Evolutionary conservation across 2,113 vertebrate species (phyloP), one percentile per base, ranked within the genome.

Genomic region (Myotis lucifugus): DNA sequence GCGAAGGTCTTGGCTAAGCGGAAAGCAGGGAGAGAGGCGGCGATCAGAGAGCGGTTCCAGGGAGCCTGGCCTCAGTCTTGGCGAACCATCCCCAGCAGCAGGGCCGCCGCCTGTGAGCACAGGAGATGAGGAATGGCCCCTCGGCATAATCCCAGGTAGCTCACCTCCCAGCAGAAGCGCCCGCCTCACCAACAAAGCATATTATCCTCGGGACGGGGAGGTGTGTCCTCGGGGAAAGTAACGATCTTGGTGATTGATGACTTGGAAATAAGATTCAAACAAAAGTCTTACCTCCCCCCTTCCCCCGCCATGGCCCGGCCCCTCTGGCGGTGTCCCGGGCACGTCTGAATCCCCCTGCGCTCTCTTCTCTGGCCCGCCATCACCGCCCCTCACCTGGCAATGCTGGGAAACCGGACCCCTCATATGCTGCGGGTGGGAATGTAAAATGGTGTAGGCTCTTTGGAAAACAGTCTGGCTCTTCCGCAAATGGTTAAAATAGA

Each of bases 1-100:
- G 98, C 91, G 5, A 98, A 97, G 0, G 98, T 99, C 97, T 99
- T 99, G 98, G 98, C 98, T 98, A 94, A 87, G 83, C 48, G 89
- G 72, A 97, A 94, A 40, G 32, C 61, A 96, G 69, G 67, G 72
- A 95, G 78, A 97, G 73, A 93, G 96, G 89, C 17, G 94, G 61
- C 95, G 40, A 48, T 96, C 86, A 97, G 81, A 88, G 77, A 92
- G 52, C 54, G 32, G 48, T 19, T 72, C 64, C 27, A 34, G 76
- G 42, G 48, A 37, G 11, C 27, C 40, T 0, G 21, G 19, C 3
- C 89, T 54, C 40, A 3, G 13, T 9, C 61, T 25, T 64, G 72
- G 81, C 34, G 76, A 61, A 69, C 5, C 48, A 50, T 46, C n/a
- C 86, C 59, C 40, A 29, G 50, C 19, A 46, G 40, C 48, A 54